Base-by-base conservation (phyloP, 2,797 vertebrate species). In the Sitta carolinensis region DNA sequence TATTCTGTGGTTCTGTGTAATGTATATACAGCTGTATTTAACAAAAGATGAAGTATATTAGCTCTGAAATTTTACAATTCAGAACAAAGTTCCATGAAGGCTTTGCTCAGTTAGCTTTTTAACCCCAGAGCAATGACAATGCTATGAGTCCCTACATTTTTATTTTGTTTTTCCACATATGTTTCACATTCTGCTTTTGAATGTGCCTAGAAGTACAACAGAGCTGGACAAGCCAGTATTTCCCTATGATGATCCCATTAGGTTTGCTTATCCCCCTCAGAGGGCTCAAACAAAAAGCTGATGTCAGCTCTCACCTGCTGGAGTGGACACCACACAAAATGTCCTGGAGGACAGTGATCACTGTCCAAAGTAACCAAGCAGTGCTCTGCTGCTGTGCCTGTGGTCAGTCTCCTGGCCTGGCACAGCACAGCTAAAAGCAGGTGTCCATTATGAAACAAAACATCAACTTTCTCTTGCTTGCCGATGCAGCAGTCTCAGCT, bases 311-410 rank as follows among this genome's bases (percentile, higher is more conserved):
- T 75, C 15, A 10, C 6, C 20, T 70, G 27, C 52, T 69, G 38
- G 38, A 69, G 25, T n/a, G 63, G 30, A 11, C 27, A 61, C 7
- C 38, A 26, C 0, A 2, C 22, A 69, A 69, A 68, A 52, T 0
- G 0, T 32, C 47, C 45, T 42, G 21, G 42, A 45, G 48, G 10
- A 7, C 19, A 34, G 9, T 27, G 27, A 22, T 67, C 64, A 30
- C 18, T 3, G 4, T 63, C 20, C 23, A 7, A 17, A 74, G 36
- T 23, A 38, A 51, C 17, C 2, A 4, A 43, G 25, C 0, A 0
- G 22, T 22, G 27, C n/a, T 27, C 26, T 59, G 16, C 25, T 45
- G 51, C 2, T 47, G 13, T 55, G 30, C 22, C n/a, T 76, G 29
- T 3, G 0, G 20, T 62, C 48, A 58, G 23, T 30, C 7, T 78